Conservation (phyloP, 92 coral and sea anemone species). For the Porites evermanni region DNA sequence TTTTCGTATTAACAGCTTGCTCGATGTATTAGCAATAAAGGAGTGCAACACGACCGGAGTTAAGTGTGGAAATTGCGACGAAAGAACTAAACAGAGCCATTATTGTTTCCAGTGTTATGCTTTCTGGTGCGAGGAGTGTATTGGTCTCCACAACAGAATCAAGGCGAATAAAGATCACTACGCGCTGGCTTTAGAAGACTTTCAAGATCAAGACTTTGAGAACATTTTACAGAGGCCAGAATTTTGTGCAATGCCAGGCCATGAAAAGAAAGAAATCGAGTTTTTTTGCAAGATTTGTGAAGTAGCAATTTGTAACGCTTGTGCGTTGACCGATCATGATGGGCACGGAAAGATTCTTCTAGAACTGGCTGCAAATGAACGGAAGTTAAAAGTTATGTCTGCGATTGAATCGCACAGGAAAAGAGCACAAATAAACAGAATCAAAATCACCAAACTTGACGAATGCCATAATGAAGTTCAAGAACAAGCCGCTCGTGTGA, state of each 20-base stretch:
- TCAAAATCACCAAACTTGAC: neutral
- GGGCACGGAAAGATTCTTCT: neutral
- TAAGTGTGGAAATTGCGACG: too few species aligned
- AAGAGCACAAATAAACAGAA: neutral
- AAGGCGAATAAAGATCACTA: too few species aligned
- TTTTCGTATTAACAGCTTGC: too few species aligned
- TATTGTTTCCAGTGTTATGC: too few species aligned
- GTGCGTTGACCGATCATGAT: neutral
- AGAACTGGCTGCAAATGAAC: neutral
- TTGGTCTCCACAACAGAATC: too few species aligned
- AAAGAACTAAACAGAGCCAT: too few species aligned
- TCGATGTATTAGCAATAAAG: too few species aligned
- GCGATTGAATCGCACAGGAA: neutral
- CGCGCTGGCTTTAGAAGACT: too few species aligned
- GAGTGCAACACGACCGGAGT: too few species aligned
- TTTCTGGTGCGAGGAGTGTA: too few species aligned
- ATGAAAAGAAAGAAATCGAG: neutral
- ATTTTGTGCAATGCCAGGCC: neutral
- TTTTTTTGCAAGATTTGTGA: conserved; percentile 1
- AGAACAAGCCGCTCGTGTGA: neutral
- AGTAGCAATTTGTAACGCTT: neutral
- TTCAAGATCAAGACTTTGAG: too few species aligned
- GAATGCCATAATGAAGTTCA: neutral
- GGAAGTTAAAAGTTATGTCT: neutral
- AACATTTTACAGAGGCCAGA: neutral